Evolutionary conservation across 2,797 vertebrate genomes (phyloP).

Genomic region (Alosa sapidissima): DNA sequence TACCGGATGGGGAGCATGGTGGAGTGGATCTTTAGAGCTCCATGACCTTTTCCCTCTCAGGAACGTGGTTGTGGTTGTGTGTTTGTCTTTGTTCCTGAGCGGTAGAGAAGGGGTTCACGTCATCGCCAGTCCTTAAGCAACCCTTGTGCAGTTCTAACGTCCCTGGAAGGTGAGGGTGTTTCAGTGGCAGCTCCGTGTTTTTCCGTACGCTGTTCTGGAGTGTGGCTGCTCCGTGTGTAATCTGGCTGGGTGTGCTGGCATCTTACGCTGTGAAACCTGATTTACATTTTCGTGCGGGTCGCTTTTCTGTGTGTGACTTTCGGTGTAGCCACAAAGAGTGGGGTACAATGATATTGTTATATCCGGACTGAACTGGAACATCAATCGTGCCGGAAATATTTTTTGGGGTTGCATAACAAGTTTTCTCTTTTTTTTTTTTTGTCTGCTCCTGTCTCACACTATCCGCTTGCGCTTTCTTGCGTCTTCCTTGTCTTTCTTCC

Average conservation of each 20-base stretch:
- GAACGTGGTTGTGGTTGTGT: not conserved
- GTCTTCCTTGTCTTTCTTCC: not conserved
- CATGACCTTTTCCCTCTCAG: too few relatives aligned
- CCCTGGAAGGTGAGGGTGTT: not conserved
- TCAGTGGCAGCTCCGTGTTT: not conserved
- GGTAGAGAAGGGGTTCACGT: not conserved
- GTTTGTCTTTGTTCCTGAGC: not conserved
- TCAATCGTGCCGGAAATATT: slow-evolving; percentile 1
- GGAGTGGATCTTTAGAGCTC: not conserved
- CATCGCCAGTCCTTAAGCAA: not conserved
- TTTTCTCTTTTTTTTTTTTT: not conserved
- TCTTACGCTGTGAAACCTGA: not conserved
- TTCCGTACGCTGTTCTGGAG: not conserved
- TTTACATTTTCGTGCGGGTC: slow-evolving; percentile 4
- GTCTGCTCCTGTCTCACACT: not conserved
- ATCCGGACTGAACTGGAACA: slow-evolving; percentile 8
- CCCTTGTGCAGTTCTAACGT: not conserved
- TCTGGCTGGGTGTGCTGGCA: not conserved
- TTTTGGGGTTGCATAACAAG: slow-evolving; percentile 4
- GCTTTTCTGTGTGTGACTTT: not conserved
- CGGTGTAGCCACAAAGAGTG: not conserved
- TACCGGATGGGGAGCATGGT: not conserved
- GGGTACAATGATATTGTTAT: not conserved
- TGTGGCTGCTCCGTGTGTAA: not conserved
- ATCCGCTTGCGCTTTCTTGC: not conserved